phyloP scores from a whole-genome alignment of 1,140 invertebrate species.

The Plectus sambesii region DNA sequence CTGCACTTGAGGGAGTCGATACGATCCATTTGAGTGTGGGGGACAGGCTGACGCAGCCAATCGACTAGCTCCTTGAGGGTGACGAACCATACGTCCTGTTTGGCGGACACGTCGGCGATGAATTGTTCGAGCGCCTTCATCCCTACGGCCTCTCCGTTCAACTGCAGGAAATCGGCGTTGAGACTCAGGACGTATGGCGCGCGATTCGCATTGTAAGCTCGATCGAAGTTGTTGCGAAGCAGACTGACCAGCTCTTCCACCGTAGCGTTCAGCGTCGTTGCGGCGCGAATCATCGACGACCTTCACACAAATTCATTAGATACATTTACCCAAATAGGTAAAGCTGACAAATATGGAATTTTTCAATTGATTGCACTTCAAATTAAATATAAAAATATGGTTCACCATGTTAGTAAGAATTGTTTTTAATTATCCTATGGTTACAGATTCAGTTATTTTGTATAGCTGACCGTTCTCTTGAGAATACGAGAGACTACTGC shows the following conservation, averaged over 20 bases:
- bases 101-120: conserved; percentile 13
- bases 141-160: conserved; percentile 19
- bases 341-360: too few species aligned
- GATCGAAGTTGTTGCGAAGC: conserved; percentile 22
- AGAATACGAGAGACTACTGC: too few species aligned
- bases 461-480: too few species aligned
- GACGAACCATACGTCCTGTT: conserved; percentile 25
- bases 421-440: too few species aligned
- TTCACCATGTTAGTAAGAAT: too few species aligned
- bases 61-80: conserved; percentile 25
- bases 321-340: too few species aligned
- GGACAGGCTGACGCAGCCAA: conserved; percentile 24
- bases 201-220: conserved; percentile 23
- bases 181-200: conserved; percentile 27
- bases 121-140: conserved; percentile 24
- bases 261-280: conserved; percentile 23
- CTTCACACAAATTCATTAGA: too few species aligned
- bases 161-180: conserved; percentile 27
- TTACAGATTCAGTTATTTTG: too few species aligned
- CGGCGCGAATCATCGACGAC: conserved; percentile 23
- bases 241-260: conserved; percentile 22
- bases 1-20: background rate
- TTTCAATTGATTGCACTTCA: too few species aligned
- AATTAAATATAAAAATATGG: too few species aligned
- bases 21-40: conserved; percentile 15